phyloP scores from a whole-genome alignment of 2,888 invertebrate species.

The Diarsia brunnea region DNA sequence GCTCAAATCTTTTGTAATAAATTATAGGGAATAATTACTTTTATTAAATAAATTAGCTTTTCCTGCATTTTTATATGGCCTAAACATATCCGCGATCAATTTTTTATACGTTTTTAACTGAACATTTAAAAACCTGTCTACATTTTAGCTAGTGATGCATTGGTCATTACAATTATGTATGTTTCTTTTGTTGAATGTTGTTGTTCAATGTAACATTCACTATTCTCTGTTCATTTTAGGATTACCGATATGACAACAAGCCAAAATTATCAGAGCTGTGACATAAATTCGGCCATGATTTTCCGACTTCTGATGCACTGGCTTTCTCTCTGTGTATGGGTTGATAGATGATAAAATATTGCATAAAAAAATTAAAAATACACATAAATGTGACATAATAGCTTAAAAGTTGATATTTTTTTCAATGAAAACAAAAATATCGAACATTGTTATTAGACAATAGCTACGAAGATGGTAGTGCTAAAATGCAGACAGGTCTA shows the following conservation, averaged over 20 bases:
- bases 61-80: slow-evolving; percentile 55
- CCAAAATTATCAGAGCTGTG: background rate
- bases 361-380: background rate
- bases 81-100: slow-evolving; percentile 56
- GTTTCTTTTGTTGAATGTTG: background rate
- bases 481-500: background rate
- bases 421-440: background rate
- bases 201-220: background rate
- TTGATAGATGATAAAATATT: background rate
- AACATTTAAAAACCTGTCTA: slow-evolving; percentile 6
- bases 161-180: slow-evolving; percentile 6
- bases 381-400: background rate
- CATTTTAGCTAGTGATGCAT: slow-evolving; percentile 2
- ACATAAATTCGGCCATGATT: background rate
- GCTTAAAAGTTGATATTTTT: background rate
- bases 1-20: slow-evolving; percentile 58
- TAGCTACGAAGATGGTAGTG: no score
- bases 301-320: background rate
- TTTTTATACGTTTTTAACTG: slow-evolving; percentile 33
- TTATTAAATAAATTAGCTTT: slow-evolving; percentile 36
- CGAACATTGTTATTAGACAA: no score
- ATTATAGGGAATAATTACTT: slow-evolving; percentile 41
- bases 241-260: background rate
- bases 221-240: slow-evolving; percentile 1
- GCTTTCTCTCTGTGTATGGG: background rate